These are phyloP conservation scores for Drosophila teissieri DNA, from an alignment of 1,140 invertebrate species.

Conservation along the genomic window DNA sequence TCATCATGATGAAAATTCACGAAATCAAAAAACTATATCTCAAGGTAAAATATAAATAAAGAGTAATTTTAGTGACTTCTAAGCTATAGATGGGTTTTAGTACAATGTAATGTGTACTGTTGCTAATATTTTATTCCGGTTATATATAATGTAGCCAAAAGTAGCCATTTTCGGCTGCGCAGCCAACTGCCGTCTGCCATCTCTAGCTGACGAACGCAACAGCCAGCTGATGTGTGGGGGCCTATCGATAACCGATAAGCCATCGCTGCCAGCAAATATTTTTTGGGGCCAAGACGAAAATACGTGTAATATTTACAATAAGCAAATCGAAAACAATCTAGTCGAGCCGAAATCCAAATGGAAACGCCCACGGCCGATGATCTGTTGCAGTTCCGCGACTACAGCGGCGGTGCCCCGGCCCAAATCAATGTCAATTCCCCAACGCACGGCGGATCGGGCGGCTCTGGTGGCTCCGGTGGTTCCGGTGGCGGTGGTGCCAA, in stretches of 20 bases:
- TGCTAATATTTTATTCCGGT: neutral
- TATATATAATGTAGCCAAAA: neutral
- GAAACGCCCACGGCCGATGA: slow-evolving; percentile 85
- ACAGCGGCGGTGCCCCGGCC: slow-evolving; percentile 85
- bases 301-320: slow-evolving; percentile 59
- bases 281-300: slow-evolving; percentile 22
- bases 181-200: neutral
- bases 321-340: neutral
- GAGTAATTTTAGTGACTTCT: too few species aligned
- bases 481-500: slow-evolving; percentile 17
- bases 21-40: too few species aligned
- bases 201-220: slow-evolving; percentile 5
- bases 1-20: too few species aligned
- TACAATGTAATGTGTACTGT: too few species aligned
- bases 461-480: slow-evolving; percentile 5
- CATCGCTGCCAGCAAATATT: slow-evolving; percentile 2
- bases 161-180: neutral
- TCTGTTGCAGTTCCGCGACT: slow-evolving; percentile 88
- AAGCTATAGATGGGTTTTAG: too few species aligned
- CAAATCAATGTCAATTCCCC: slow-evolving; percentile 86
- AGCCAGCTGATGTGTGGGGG: neutral
- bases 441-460: slow-evolving; percentile 71
- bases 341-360: slow-evolving; percentile 39
- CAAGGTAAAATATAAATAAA: neutral
- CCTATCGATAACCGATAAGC: slow-evolving; percentile 4